These are phyloP conservation scores for Lasioglossum vierecki DNA, from an alignment of 2,888 invertebrate species.

Conservation along the genomic window DNA sequence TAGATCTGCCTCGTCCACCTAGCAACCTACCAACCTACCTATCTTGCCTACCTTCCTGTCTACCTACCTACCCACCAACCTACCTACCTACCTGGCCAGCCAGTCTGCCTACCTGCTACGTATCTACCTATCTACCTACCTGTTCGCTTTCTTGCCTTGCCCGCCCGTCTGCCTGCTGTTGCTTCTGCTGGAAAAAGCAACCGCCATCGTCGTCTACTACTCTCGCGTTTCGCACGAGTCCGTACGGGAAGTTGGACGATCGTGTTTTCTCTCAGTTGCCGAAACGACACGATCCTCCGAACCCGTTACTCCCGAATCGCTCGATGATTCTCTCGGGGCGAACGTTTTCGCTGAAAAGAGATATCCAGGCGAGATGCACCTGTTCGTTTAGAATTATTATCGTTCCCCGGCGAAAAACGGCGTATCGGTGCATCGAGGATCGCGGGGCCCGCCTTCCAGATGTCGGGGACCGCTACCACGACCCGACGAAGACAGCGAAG, in stretches of 20 bases:
- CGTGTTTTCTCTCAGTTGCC: neutral
- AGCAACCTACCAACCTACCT: constrained; percentile 15
- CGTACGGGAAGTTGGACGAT: neutral
- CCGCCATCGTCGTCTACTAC: too few species aligned
- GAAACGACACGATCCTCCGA: neutral
- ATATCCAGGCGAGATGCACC: constrained; percentile 14
- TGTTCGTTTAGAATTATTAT: constrained; percentile 28
- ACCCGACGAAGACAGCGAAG: neutral
- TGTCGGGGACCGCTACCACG: neutral
- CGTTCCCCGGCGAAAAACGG: neutral
- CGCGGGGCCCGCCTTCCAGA: constrained; percentile 24
- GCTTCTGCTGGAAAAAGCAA: constrained; percentile 42
- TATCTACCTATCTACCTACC: neutral
- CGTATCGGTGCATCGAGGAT: neutral
- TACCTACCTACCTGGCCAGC: neutral
- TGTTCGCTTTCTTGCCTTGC: constrained; percentile 12
- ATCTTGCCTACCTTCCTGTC: neutral
- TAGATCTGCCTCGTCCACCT: neutral
- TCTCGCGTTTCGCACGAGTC: neutral
- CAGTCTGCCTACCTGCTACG: constrained; percentile 10
- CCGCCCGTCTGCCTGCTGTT: constrained; percentile 54
- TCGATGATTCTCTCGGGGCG: neutral
- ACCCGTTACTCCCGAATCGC: neutral
- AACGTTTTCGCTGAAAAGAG: neutral
- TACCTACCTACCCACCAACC: neutral